A percentile compares a stretch with the other conserved stretches of the same genome.
Conservation (phyloP, 2,888 invertebrate species). For the Heliconius ethilla region DNA sequence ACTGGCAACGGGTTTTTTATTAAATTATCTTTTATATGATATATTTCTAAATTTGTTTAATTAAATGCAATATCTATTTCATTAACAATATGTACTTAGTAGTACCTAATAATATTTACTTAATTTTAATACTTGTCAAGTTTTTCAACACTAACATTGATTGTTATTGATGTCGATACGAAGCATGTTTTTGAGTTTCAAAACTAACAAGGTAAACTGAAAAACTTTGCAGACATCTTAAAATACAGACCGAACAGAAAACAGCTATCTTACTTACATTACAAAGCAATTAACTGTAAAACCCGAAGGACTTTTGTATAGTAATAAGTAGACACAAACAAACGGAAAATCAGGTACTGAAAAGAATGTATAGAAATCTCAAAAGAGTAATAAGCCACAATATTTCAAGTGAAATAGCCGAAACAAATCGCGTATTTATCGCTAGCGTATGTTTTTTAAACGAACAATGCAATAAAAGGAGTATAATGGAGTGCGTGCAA, state of each 20-base stretch:
- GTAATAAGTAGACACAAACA: background rate
- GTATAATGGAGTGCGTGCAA: constrained; percentile 27
- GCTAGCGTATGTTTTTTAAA: constrained; percentile 25
- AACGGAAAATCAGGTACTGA: constrained; percentile 5
- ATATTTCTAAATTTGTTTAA: background rate
- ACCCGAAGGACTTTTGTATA: constrained; percentile 22
- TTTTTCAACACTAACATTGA: background rate
- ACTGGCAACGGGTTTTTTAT: background rate
- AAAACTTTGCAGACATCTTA: constrained; percentile 8
- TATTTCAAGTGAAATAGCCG: constrained; percentile 31
- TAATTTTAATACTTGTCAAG: background rate
- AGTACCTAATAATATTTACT: background rate
- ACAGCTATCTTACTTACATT: background rate
- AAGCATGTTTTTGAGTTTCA: background rate
- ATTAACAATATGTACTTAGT: background rate
- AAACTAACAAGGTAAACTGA: constrained; percentile 13
- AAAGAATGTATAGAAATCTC: constrained; percentile 14
- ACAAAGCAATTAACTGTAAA: constrained; percentile 2
- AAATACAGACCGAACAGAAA: background rate
- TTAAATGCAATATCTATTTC: no score
- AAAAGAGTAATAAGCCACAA: constrained; percentile 23
- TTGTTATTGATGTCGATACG: background rate
- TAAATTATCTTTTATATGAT: background rate
- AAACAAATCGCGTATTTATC: constrained; percentile 26
- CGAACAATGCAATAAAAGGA: constrained; percentile 26